Base-by-base conservation (phyloP, 1,140 invertebrate genomes). In the Diuraphis noxia region DNA sequence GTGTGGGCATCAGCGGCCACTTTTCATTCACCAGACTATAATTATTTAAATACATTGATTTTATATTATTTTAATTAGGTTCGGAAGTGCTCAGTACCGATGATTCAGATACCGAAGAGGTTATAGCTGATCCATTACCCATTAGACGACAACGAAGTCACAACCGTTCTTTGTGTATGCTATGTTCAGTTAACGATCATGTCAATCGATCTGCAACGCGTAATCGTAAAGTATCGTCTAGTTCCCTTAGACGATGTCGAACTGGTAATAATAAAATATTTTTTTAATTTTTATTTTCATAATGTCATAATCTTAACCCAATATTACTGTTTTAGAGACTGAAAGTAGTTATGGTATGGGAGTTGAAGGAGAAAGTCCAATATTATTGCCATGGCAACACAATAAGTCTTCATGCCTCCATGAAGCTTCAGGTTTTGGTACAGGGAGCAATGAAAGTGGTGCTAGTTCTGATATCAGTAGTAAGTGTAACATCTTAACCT, bases 281-380 rank as follows among this genome's bases (percentile, higher is more conserved):
- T 81, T 52, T 49, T 85, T 9, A 36, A 41, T 38, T 81, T 81
- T 0, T 40, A 30, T 30, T 36, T 1, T 7, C 7, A 52, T 79
- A 46, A 72, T 25, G 21, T 8, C 30, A 36, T 92, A 46, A 72
- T 41, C 23, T 92, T 1, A 46, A 56, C 40, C 38, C 4, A 34
- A 56, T 79, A 36, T 43, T 52, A 36, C 23, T 91, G 79, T 86
- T 93, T n/a, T 86, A 93, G 93, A 93, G 49, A 93, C 93, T 10
- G 93, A 93, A 88, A 93, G 93, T 90, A 93, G 93, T 92, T 93
- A 93, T 89, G 93, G 92, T 23, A 92, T 93, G 34, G 92, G 92
- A n/a, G 89, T 88, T 41, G 93, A 93, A 63, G 92, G 92, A 36
- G 93, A 93, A 63, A 93, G 93, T 84, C 93, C 93, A 40, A 92